Conservation (phyloP, 1,140 invertebrate genomes). For the Achroia grisella region DNA sequence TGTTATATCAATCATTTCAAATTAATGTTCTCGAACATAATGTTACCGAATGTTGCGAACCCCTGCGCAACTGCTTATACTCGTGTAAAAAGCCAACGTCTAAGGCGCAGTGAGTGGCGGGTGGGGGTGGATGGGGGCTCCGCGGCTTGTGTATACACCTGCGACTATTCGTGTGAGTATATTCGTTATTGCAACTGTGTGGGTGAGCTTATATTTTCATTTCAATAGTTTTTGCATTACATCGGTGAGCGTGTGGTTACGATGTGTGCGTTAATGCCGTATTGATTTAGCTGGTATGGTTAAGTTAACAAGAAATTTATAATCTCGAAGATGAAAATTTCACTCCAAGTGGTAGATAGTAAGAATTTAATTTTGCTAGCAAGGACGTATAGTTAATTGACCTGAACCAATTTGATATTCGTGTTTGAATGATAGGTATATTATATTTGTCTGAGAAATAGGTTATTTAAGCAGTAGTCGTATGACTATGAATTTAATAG, state of each 20-base stretch:
- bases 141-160: slow-evolving; percentile 40
- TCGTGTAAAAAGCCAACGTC: slow-evolving; percentile 69
- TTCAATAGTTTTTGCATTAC: slow-evolving; percentile 67
- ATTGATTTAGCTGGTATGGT: slow-evolving; percentile 54
- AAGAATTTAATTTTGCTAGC: too few relatives aligned
- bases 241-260: slow-evolving; percentile 38
- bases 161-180: slow-evolving; percentile 34
- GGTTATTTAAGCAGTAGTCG: too few relatives aligned
- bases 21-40: neutral
- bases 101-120: slow-evolving; percentile 43
- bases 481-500: too few relatives aligned
- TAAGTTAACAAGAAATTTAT: slow-evolving; percentile 59
- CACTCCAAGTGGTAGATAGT: too few relatives aligned
- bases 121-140: slow-evolving; percentile 16
- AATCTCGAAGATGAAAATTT: slow-evolving; percentile 55
- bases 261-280: slow-evolving; percentile 64
- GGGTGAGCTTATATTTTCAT: slow-evolving; percentile 64
- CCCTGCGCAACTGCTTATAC: slow-evolving; percentile 48
- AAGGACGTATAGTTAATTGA: too few relatives aligned
- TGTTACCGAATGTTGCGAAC: slow-evolving; percentile 29
- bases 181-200: slow-evolving; percentile 16
- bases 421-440: too few relatives aligned
- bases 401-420: too few relatives aligned
- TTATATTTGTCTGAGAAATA: too few relatives aligned
- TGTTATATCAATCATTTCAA: too few relatives aligned